A percentile compares a stretch with the other conserved stretches of the same genome.
These are phyloP conservation scores for Carcina quercana DNA, from an alignment of 2,888 invertebrate species.

Conservation along the genomic window DNA sequence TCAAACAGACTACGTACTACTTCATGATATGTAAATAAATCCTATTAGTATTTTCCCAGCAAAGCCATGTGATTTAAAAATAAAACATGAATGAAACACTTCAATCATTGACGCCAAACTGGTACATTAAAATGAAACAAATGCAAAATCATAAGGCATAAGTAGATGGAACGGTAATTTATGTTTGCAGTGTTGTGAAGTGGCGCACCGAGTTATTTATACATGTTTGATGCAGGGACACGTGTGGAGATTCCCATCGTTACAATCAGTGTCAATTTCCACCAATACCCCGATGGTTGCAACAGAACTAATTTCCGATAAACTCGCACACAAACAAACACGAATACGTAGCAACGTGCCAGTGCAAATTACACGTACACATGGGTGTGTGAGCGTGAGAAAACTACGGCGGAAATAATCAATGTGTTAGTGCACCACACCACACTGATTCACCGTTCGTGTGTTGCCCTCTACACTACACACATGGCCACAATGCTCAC, in stretches of 20 bases:
- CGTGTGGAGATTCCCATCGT: conserved; percentile 56
- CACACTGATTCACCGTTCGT: conserved; percentile 39
- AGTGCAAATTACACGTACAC: conserved; percentile 53
- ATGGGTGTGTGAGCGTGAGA: conserved; percentile 67
- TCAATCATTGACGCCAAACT: conserved; percentile 25
- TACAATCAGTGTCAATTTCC: conserved; percentile 60
- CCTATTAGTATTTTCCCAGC: background rate
- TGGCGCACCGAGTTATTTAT: conserved; percentile 34
- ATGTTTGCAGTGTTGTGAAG: conserved; percentile 38
- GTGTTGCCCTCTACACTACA: conserved; percentile 21
- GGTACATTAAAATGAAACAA: conserved; percentile 32
- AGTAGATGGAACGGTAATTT: conserved; percentile 38
- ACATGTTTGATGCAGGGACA: conserved; percentile 57
- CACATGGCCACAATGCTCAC: conserved; percentile 23
- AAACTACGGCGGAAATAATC: conserved; percentile 60
- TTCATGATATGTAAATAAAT: too few relatives aligned
- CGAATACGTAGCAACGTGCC: conserved; percentile 35
- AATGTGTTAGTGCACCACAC: conserved; percentile 40
- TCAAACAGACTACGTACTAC: too few relatives aligned
- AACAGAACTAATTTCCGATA: conserved; percentile 68
- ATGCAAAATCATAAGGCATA: conserved; percentile 37
- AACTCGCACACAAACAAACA: conserved; percentile 44
- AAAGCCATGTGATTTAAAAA: background rate
- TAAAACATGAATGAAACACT: background rate
- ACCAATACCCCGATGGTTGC: conserved; percentile 49